These are phyloP conservation scores for Plotosus lineatus DNA, from an alignment of 2,113 vertebrate species.

Conservation along the genomic window DNA sequence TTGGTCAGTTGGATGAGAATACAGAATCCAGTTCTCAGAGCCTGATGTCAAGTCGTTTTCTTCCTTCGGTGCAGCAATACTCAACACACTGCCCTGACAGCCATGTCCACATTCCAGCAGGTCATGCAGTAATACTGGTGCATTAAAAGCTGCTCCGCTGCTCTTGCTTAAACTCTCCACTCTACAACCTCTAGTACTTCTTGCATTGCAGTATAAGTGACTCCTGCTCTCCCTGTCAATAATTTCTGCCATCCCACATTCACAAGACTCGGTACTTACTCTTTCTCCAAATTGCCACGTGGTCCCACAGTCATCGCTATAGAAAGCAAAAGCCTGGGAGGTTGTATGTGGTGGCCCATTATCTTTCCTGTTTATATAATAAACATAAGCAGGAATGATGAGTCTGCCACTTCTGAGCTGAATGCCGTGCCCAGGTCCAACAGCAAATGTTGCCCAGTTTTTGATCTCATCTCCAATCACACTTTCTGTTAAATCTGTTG, in stretches of 20 bases:
- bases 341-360: not conserved
- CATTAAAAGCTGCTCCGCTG: conserved; percentile 70
- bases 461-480: conserved; percentile 77
- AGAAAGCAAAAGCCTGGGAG: conserved; percentile 72
- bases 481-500: conserved; percentile 79
- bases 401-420: conserved; percentile 80
- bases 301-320: conserved; percentile 81
- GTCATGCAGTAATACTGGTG: conserved; percentile 53
- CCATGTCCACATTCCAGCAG: conserved; percentile 74
- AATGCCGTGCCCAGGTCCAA: conserved; percentile 89
- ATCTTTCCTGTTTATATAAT: conserved; percentile 58
- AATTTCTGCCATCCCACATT: conserved; percentile 89
- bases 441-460: conserved; percentile 87
- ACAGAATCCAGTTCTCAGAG: conserved; percentile 80
- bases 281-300: conserved; percentile 75
- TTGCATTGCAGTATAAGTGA: conserved; percentile 87
- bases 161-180: conserved; percentile 77
- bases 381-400: conserved; percentile 84
- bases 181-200: conserved; percentile 67
- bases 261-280: conserved; percentile 66
- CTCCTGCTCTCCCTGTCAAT: conserved; percentile 54
- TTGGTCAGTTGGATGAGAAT: conserved; percentile 82
- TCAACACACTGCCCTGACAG: conserved; percentile 90
- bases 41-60: conserved; percentile 59
- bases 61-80: conserved; percentile 71